Base-by-base conservation (phyloP, 2,888 invertebrate species). In the Willowsia nigromaculata region DNA sequence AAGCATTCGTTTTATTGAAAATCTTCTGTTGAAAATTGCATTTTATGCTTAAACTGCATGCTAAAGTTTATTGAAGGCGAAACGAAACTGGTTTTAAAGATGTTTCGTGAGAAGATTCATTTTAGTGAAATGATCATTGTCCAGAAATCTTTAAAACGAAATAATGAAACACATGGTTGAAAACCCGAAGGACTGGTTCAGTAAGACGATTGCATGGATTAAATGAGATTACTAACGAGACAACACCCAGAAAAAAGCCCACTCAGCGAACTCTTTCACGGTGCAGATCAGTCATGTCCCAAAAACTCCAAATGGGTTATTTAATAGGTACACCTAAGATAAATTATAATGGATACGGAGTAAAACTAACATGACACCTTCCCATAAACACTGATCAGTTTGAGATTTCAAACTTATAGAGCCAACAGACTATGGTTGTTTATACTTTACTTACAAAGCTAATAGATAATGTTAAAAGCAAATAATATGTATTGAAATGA, bases 191-290 rank as follows among this genome's bases (percentile, higher is more conserved):
- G 59, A 85, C 85, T 56, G 56, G 85, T 85, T 85, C 40, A 43
- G 56, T 22, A 18, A 56, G 59, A 47, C n/a, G n/a, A 65, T 22
- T 4, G 40, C 40, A 40, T 56, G 7, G 27, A 1, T 74, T 47
- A 27, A 40, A 25, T 3, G n/a, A 27, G 27, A 40, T 40, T 83
- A 9, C 62, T 33, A 43, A 9, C 9, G 27, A 53, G 85, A 6
- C 85, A 76, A 85, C 85, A 85, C 85, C 85, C 85, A 59, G 59
- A 40, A 40, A 74, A 85, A 25, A 30, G 27, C 59, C 85, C 85
- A 85, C 76, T 85, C 76, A 85, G 3, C 37, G 0, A 43, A 7
- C 0, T 43, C 18, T 40, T 47, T 43, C 47, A 27, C n/a, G n/a
- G n/a, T n/a, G n/a, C n/a, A n/a, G n/a, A n/a, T n/a, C n/a, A n/a